Percentiles rank a stretch among this genome's conserved stretches.
phyloP scores from a whole-genome alignment of 2,113 vertebrate species.

The Vidua chalybeata region DNA sequence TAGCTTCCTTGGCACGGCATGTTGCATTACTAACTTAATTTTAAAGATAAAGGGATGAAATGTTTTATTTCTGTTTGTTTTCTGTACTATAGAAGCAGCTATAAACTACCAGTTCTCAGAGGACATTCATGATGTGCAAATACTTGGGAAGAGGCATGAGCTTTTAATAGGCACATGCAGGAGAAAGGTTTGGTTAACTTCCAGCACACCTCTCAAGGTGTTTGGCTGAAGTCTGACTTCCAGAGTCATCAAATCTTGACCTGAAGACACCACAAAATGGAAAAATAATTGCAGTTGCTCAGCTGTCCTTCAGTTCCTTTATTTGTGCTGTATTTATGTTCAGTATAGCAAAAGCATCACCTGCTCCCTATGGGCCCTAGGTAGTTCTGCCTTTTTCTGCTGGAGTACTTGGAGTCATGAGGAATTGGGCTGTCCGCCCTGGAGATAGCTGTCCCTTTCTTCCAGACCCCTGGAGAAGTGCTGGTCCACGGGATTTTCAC shows the following conservation, averaged over 20 bases:
- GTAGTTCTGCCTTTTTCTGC: neutral
- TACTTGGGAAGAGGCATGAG: neutral
- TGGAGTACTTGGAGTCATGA: neutral
- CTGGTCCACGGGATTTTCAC: neutral
- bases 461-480: neutral
- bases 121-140: neutral
- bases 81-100: neutral
- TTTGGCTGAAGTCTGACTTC: neutral
- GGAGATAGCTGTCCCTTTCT: neutral
- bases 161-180: neutral
- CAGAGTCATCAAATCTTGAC: neutral
- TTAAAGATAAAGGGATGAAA: rapidly evolving
- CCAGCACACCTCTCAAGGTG: neutral
- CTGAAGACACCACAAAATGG: neutral
- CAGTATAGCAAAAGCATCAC: neutral
- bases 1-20: neutral
- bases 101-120: neutral
- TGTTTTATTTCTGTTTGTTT: neutral
- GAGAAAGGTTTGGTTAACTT: neutral
- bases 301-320: neutral
- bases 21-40: neutral
- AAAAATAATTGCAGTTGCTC: neutral
- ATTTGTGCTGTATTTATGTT: neutral
- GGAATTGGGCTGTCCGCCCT: neutral
- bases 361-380: neutral